A percentile compares a stretch with the other conserved stretches of the same genome.
Evolutionary conservation across 1,140 invertebrate species (phyloP).

Genomic region (Drosophila lacertosa): DNA sequence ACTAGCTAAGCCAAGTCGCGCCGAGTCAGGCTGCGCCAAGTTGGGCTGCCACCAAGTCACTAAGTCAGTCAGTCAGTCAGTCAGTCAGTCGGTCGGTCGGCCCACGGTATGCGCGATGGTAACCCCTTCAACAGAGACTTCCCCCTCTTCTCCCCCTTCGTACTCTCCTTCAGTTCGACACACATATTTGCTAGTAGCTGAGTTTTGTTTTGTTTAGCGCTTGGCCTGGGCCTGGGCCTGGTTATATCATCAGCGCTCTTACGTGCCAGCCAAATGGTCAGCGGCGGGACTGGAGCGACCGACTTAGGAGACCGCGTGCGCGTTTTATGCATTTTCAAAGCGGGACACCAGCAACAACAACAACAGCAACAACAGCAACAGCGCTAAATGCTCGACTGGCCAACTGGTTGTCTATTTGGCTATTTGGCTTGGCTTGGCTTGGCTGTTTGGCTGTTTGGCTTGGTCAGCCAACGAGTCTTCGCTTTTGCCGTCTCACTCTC

Average conservation of each 20-base stretch:
- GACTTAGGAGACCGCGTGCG: constrained; percentile 69
- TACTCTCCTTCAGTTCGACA: constrained; percentile 1
- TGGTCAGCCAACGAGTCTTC: constrained; percentile 50
- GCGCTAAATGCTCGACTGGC: constrained; percentile 76
- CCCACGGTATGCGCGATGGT: constrained; percentile 62
- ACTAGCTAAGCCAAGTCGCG: constrained; percentile 2
- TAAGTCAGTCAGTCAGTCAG: constrained; percentile 69
- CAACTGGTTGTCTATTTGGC: constrained; percentile 67
- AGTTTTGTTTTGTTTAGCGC: constrained; percentile 78
- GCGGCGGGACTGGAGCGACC: constrained; percentile 68
- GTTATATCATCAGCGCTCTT: constrained; percentile 78
- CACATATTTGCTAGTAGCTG: constrained; percentile 76
- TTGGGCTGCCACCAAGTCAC: constrained; percentile 42
- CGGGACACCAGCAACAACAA: constrained; percentile 61
- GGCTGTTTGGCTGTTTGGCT: constrained; percentile 54
- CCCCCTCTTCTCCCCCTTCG: neutral
- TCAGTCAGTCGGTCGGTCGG: too few species aligned
- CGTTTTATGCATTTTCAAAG: constrained; percentile 78
- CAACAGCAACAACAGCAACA: constrained; percentile 38
- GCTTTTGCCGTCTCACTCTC: constrained; percentile 48
- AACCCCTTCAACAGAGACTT: neutral
- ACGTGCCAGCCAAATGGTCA: constrained; percentile 80
- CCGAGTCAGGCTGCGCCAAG: constrained; percentile 26
- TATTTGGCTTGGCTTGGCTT: constrained; percentile 56
- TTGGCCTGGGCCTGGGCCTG: constrained; percentile 63